phyloP scores from a whole-genome alignment of 2,797 vertebrate species.

The Poecilia velifera region DNA sequence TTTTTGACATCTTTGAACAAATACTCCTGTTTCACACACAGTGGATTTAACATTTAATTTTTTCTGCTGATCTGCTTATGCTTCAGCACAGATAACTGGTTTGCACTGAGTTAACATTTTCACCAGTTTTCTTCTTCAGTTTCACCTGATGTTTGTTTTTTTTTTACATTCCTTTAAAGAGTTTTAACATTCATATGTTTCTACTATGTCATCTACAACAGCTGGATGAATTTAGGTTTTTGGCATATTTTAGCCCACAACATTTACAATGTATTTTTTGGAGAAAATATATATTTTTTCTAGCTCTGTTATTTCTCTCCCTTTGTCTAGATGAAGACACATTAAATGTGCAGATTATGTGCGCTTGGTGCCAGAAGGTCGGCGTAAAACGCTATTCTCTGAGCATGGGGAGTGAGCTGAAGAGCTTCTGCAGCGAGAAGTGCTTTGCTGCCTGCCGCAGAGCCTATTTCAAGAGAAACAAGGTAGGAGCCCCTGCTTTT shows the following conservation, averaged over 20 bases:
- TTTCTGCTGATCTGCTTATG: background rate
- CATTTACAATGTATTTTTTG: background rate
- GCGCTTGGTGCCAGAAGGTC: constrained; percentile 99
- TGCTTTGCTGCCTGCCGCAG: constrained; percentile 98
- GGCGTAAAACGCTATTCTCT: constrained; percentile 98
- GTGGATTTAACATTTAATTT: background rate
- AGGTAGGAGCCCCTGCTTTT: constrained; percentile 84
- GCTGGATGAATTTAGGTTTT: background rate
- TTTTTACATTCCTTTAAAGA: background rate
- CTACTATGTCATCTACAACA: background rate
- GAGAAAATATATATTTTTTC: background rate
- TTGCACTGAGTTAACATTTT: background rate
- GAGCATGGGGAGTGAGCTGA: constrained; percentile 99
- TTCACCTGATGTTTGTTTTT: background rate
- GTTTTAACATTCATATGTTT: background rate
- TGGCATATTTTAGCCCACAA: background rate
- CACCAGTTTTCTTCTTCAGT: background rate
- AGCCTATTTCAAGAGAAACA: constrained; percentile 99
- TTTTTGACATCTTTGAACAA: background rate
- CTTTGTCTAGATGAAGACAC: constrained; percentile 89
- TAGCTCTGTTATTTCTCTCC: constrained; percentile 1
- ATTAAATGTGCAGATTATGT: constrained; percentile 98
- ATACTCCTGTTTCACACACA: background rate
- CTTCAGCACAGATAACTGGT: background rate
- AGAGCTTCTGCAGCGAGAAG: constrained; percentile 99